Evolutionary conservation across 2,113 vertebrate genomes (phyloP), one percentile per base, ranked within the genome.

Genomic region (Mirza zaza): DNA sequence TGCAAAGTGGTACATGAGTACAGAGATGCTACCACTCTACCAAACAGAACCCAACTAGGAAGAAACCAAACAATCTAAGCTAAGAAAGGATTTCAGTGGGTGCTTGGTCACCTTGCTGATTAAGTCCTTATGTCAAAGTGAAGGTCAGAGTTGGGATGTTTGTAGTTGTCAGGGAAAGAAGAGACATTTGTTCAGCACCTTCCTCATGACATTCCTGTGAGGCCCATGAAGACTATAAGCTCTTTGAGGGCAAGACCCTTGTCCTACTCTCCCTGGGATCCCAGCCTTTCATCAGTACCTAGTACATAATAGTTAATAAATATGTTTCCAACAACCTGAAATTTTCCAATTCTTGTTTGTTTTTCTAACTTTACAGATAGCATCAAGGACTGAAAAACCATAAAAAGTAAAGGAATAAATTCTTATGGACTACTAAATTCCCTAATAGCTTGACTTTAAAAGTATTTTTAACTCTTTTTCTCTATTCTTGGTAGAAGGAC

Each of bases 341-440:
- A 9, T n/a, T 85, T 82, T 36, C 5, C n/a, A 29, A 55, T 27
- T 70, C 20, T 76, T 61, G 23, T 48, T 81, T 61, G 18, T 48
- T 80, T 94, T 65, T 61, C 21, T 80, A 70, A 79, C 61, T 93
- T 97, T 93, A 88, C 34, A 83, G 27, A 59, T 55, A 42, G 32
- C 12, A 23, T 32, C 68, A 86, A 65, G 20, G 42, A 45, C 92
- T 79, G 50, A 50, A 94, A 86, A 82, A 23, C 5, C 61, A 80
- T 52, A 57, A 63, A 81, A 67, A 85, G 18, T 57, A 65, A 65
- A 39, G 8, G 21, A 34, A 0, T 57, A 70, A 65, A 84, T 80
- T 95, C 18, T 70, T 87, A 39, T 4, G 17, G 82, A 75, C 15
- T 90, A 65, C 12, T 85, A 88, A 34, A 45, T 81, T 77, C 67